A percentile compares a stretch with the other conserved stretches of the same genome.
phyloP scores from a whole-genome alignment of 2,113 vertebrate species.

The Cromileptes altivelis region DNA sequence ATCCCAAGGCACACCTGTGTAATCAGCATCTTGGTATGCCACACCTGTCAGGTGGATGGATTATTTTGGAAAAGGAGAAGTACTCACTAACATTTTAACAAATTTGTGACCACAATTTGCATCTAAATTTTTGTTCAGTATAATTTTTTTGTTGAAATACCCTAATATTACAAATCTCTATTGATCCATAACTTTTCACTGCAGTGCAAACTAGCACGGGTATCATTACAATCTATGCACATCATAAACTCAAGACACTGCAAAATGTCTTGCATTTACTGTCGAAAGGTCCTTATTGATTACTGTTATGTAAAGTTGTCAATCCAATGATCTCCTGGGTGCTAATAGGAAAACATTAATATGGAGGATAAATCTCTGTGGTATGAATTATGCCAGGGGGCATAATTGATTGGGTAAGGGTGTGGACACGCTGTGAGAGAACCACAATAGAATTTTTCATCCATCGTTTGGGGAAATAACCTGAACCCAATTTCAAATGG shows the following conservation, averaged over 20 bases:
- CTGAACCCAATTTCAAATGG: constrained; percentile 49
- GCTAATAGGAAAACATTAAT: constrained; percentile 53
- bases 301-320: constrained; percentile 14
- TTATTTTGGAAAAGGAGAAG: too few relatives aligned
- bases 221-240: not conserved
- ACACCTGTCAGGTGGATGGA: too few relatives aligned
- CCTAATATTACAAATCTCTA: not conserved
- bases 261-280: not conserved
- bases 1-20: too few relatives aligned
- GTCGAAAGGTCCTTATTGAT: constrained; percentile 37
- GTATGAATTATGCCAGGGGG: constrained; percentile 56
- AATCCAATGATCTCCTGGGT: constrained; percentile 20
- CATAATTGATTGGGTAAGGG: constrained; percentile 64
- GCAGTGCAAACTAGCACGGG: not conserved
- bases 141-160: not conserved
- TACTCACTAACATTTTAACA: too few relatives aligned
- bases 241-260: not conserved
- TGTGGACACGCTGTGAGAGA: constrained; percentile 45
- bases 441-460: constrained; percentile 43
- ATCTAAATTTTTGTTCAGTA: too few relatives aligned
- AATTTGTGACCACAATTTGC: too few relatives aligned
- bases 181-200: not conserved
- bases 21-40: too few relatives aligned
- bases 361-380: constrained; percentile 48
- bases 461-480: constrained; percentile 48